Percentiles rank a stretch among this genome's conserved stretches.
phyloP scores from a whole-genome alignment of 1,140 invertebrate genomes.

The Leptopilina boulardi region DNA sequence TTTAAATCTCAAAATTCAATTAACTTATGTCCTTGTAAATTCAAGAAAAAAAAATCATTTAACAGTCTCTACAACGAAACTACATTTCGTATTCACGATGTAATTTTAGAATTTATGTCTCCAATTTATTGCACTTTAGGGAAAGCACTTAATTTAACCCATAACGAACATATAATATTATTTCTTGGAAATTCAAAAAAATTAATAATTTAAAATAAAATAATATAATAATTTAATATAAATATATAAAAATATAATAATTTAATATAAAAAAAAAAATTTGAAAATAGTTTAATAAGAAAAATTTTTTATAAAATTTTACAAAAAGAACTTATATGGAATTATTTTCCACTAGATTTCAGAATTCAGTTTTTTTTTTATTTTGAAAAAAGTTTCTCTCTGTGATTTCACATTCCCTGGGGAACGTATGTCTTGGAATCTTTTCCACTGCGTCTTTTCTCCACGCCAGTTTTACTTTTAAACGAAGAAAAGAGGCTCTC shows the following conservation, averaged over 20 bases:
- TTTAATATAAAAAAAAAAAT: too few species aligned
- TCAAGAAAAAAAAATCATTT: not conserved
- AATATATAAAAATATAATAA: too few species aligned
- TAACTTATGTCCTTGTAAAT: not conserved
- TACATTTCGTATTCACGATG: not conserved
- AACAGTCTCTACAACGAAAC: not conserved
- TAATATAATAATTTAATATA: too few species aligned
- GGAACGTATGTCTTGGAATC: not conserved
- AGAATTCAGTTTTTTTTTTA: not conserved
- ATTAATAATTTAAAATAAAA: too few species aligned
- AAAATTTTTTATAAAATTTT: too few species aligned
- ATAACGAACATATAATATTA: too few species aligned
- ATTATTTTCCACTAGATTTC: not conserved
- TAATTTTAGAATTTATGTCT: not conserved
- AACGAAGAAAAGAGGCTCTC: slow-evolving; percentile 2
- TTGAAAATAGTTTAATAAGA: too few species aligned
- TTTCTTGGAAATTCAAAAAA: too few species aligned
- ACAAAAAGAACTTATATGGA: too few species aligned
- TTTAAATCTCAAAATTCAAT: not conserved
- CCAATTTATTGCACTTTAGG: not conserved
- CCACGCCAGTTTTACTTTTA: not conserved
- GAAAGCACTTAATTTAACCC: too few species aligned
- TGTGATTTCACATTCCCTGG: not conserved
- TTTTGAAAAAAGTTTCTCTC: not conserved
- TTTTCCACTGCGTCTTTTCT: not conserved